Evolutionary conservation across 2,888 invertebrate species (phyloP).

Genomic region (Cancer borealis): DNA sequence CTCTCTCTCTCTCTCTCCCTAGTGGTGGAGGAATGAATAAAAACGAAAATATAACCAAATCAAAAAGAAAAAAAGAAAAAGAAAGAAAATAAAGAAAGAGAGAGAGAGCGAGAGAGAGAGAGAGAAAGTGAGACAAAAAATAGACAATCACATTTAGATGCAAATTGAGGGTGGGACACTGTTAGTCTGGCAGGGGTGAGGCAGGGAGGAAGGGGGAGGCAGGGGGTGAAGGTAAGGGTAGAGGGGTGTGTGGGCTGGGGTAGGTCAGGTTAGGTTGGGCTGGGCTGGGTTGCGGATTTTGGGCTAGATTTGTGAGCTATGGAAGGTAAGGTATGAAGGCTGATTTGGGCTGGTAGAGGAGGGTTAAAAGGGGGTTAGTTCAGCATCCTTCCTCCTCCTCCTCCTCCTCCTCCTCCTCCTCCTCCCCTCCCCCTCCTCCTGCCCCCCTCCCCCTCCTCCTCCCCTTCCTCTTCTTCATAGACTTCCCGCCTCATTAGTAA

Average conservation of each 20-base stretch:
- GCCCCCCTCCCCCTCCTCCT: background rate
- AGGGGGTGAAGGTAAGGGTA: background rate
- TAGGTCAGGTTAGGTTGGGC: background rate
- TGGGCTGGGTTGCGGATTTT: background rate
- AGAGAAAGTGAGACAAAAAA: background rate
- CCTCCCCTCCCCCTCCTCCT: background rate
- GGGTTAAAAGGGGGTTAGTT: no score
- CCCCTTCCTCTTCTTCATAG: background rate
- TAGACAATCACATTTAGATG: constrained; percentile 42
- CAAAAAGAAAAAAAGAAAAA: background rate
- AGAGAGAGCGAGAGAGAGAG: background rate
- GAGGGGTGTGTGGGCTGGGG: background rate
- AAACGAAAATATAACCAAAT: background rate
- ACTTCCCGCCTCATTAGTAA: no score
- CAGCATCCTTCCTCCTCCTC: background rate
- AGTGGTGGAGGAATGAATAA: background rate
- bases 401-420: no score
- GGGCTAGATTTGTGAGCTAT: no score
- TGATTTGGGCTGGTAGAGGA: no score
- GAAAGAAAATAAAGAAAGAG: background rate
- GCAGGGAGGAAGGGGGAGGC: background rate
- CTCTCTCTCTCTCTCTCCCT: constrained; percentile 37
- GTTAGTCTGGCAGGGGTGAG: background rate
- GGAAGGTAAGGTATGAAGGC: no score
- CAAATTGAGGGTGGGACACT: background rate